A percentile compares a stretch with the other conserved stretches of the same genome.
Evolutionary conservation across 2,797 vertebrate species (phyloP).

Genomic region (Sparidentex hasta): DNA sequence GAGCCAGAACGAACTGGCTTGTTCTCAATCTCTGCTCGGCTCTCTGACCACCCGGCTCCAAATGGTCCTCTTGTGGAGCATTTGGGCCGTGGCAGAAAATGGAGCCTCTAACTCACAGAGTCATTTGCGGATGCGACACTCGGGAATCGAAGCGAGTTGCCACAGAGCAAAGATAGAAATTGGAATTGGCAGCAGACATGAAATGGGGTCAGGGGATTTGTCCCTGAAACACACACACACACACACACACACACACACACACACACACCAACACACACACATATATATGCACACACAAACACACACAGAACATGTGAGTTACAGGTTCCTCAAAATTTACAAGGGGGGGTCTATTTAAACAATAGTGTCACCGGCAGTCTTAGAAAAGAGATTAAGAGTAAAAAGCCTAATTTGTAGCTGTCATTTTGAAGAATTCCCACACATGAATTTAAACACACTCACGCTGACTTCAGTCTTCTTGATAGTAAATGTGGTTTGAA

Average conservation of each 20-base stretch:
- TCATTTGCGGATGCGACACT: conserved; percentile 86
- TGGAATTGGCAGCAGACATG: conserved; percentile 85
- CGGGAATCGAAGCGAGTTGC: conserved; percentile 84
- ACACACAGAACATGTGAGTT: conserved; percentile 35
- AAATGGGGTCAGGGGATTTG: conserved; percentile 84
- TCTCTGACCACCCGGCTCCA: conserved; percentile 68
- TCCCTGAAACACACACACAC: conserved; percentile 51
- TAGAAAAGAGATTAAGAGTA: background rate
- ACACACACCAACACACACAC: conserved; percentile 38
- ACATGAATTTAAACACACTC: conserved; percentile 39
- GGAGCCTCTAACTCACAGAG: conserved; percentile 89
- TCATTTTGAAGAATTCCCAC: conserved; percentile 37
- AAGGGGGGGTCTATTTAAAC: conserved; percentile 47
- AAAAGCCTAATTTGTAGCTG: conserved; percentile 43
- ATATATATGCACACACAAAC: background rate
- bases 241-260: conserved; percentile 32
- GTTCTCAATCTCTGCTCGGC: conserved; percentile 75
- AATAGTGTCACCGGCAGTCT: conserved; percentile 34
- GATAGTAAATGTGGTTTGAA: conserved; percentile 33
- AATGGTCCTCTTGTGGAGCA: conserved; percentile 84
- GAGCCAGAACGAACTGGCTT: conserved; percentile 68
- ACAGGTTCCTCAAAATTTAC: conserved; percentile 51
- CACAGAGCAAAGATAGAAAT: conserved; percentile 84
- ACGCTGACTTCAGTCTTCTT: conserved; percentile 33
- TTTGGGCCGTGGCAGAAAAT: conserved; percentile 88